Evolutionary conservation across 2,888 invertebrate genomes (phyloP).

Genomic region (Calephelis perditalis): DNA sequence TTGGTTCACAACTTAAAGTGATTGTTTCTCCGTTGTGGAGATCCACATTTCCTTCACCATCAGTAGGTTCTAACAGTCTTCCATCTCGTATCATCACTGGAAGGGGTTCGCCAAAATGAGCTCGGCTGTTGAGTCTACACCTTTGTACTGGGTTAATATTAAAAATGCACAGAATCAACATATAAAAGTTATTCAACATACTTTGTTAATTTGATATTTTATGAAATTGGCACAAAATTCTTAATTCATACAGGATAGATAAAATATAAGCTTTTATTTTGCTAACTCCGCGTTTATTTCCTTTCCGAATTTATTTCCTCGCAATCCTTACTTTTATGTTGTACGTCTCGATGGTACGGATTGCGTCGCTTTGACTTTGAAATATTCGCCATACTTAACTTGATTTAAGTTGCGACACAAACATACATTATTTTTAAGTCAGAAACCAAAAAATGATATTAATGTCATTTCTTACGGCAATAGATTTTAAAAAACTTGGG

Average conservation of each 20-base stretch:
- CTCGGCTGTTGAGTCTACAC: slow-evolving; percentile 49
- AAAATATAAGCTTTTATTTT: no score
- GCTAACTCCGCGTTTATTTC: no score
- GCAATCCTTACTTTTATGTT: slow-evolving; percentile 10
- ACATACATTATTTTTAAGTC: neutral
- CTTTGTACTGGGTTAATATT: slow-evolving; percentile 41
- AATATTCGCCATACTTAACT: slow-evolving; percentile 8
- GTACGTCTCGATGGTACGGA: slow-evolving; percentile 11
- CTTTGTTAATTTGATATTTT: slow-evolving; percentile 3
- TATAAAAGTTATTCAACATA: slow-evolving; percentile 44
- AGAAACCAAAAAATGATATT: no score
- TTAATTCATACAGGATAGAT: no score
- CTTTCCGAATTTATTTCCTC: slow-evolving; percentile 15
- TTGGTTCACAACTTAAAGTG: slow-evolving; percentile 53
- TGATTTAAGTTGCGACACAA: slow-evolving; percentile 7
- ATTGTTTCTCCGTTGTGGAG: slow-evolving; percentile 49
- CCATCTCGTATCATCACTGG: slow-evolving; percentile 54
- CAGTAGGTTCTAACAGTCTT: slow-evolving; percentile 52
- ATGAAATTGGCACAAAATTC: no score
- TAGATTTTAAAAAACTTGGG: no score
- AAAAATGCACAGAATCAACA: slow-evolving; percentile 51
- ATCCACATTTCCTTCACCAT: slow-evolving; percentile 47
- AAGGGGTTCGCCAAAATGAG: slow-evolving; percentile 53
- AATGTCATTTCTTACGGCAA: no score
- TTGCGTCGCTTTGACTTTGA: slow-evolving; percentile 16